Evolutionary conservation across 2,797 vertebrate species (phyloP), one percentile per base, ranked within the genome.

Genomic region (Gymnopithys bicolor): DNA sequence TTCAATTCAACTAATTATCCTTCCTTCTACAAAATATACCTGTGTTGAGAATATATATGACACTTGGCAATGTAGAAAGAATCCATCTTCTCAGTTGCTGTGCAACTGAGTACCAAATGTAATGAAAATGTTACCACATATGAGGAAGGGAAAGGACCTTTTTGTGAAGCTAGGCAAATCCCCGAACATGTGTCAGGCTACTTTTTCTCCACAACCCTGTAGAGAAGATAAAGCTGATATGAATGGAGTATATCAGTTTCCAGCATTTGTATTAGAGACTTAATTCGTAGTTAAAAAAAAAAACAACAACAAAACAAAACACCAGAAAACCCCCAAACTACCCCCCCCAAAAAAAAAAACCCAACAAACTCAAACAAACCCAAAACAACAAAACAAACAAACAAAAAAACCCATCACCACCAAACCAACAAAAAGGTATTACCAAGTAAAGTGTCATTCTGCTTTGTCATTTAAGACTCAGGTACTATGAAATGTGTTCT

Each of bases 131-230:
- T 63, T 71, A 35, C 2, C 16, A 64, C 19, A 33, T 45, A 24
- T 2, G 5, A 4, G 16, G 10, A 5, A 4, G 9, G 1, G 12
- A 8, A 37, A 25, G 3, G 7, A 56, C 41, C 6, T 14, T 13
- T 27, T 75, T 51, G 32, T 79, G 2, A 62, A 30, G 19, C 9
- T 23, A 28, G 9, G 3, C 23, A 60, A 66, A 59, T 30, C 16
- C 22, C 8, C 13, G 13, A 30, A n/a, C 4, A 24, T 35, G 7
- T 56, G 10, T 23, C 19, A 64, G 24, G 13, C 14, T n/a, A 52
- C 13, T 10, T 49, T 59, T 59, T 39, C 52, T 85, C 13, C 30
- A 33, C 25, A 67, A 7, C 13, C 18, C 23, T 8, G 2, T 21
- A 73, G 24, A 56, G 45, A 56, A 55, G 8, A 4, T 56, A 56